These are phyloP conservation scores for Lycaon pictus DNA, from an alignment of 2,113 vertebrate species.

Conservation along the genomic window DNA sequence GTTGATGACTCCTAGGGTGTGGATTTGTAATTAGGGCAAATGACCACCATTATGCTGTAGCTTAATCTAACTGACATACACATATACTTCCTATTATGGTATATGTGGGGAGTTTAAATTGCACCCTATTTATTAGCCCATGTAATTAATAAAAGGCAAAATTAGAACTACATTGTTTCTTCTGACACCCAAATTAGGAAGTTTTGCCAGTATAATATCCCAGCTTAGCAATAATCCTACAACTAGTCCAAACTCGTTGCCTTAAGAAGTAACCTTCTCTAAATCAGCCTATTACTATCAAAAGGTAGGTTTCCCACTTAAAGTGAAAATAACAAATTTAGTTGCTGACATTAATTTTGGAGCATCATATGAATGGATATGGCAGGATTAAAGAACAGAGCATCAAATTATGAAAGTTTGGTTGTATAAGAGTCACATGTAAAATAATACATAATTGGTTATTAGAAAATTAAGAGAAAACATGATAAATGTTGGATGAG, in stretches of 20 bases:
- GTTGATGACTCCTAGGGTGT: neutral
- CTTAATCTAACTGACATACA: neutral
- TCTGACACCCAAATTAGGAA: neutral
- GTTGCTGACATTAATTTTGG: constrained; percentile 40
- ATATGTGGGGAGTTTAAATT: neutral
- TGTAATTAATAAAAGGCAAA: neutral
- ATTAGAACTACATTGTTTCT: neutral
- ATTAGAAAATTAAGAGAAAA: constrained; percentile 44
- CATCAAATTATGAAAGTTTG: neutral
- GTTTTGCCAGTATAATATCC: neutral
- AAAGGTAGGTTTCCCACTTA: neutral
- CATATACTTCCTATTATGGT: neutral
- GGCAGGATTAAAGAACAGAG: neutral
- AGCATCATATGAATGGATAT: neutral
- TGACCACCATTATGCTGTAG: neutral
- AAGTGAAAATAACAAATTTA: constrained; percentile 34
- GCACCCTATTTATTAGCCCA: neutral
- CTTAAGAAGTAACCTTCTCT: neutral
- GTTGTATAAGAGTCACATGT: neutral
- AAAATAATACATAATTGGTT: neutral
- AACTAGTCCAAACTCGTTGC: neutral
- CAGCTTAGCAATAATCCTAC: neutral
- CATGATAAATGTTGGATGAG: neutral
- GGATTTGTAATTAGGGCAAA: neutral
- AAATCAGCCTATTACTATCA: constrained; percentile 9